Percentiles rank a stretch among this genome's conserved stretches.
Evolutionary conservation across 2,888 invertebrate species (phyloP).

Genomic region (Tinea semifulvella): DNA sequence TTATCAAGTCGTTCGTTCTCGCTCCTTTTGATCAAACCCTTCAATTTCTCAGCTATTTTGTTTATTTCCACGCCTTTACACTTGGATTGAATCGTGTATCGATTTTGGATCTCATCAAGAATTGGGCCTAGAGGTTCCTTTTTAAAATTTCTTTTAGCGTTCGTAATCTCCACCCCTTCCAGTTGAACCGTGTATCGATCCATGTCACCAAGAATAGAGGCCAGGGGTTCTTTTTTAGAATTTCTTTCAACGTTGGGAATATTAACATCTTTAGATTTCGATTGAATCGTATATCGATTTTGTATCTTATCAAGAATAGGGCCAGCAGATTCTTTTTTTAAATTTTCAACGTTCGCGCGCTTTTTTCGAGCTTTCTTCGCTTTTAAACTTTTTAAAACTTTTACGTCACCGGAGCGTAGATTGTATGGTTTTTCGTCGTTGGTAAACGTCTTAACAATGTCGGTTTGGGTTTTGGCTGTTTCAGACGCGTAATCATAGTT

Average conservation of each 20-base stretch:
- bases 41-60: slow-evolving; percentile 56
- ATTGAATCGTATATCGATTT: neutral
- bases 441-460: slow-evolving; percentile 24
- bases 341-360: too few relatives aligned
- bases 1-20: slow-evolving; percentile 37
- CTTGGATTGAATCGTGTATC: slow-evolving; percentile 25
- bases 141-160: too few relatives aligned
- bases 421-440: slow-evolving; percentile 23
- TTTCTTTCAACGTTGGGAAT: too few relatives aligned
- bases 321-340: too few relatives aligned
- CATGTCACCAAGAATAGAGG: too few relatives aligned
- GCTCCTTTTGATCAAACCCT: slow-evolving; percentile 37
- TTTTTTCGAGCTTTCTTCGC: too few relatives aligned
- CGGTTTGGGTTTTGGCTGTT: slow-evolving; percentile 35
- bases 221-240: too few relatives aligned
- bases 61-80: slow-evolving; percentile 47
- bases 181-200: too few relatives aligned
- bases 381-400: neutral
- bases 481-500: slow-evolving; percentile 53
- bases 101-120: slow-evolving; percentile 45
- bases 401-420: neutral
- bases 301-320: neutral
- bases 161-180: too few relatives aligned
- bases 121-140: slow-evolving; percentile 50
- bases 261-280: too few relatives aligned